Evolutionary conservation across 1,140 invertebrate genomes (phyloP), one percentile per base, ranked within the genome.

Genomic region (Drosophila arawakana): DNA sequence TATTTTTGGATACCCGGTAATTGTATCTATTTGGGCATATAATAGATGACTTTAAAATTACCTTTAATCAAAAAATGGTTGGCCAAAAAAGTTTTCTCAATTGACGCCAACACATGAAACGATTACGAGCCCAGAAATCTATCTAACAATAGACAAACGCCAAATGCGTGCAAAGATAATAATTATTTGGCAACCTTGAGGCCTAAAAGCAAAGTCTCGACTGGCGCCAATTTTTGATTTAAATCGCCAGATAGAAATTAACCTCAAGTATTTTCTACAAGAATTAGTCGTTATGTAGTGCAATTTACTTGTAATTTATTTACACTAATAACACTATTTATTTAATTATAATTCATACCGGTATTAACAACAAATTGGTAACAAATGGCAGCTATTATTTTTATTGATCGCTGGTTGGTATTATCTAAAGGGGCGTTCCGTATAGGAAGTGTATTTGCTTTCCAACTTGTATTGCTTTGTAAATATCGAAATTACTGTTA

Each of bases 81-180:
- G 63, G 80, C 60, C 46, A 66, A 61, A 61, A 25, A 18, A 39
- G 10, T 46, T 34, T 37, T 46, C 21, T 43, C 35, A 63, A 50
- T 73, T 55, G 73, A 35, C 43, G 63, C 8, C 21, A 35, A 47
- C 15, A 41, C 15, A 52, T 43, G 11, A 52, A 7, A 44, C 43
- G 15, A 30, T 3, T 3, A 47, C 44, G 62, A 55, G 47, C 72
- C 49, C 71, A 82, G 62, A 62, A 60, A 76, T 13, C 44, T 69
- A 55, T 66, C 74, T 67, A 80, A 57, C 69, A 85, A 73, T 76
- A 74, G 61, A 70, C 54, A 57, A 81, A 30, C 80, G 78, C 78
- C 81, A 86, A 81, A 72, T 70, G 82, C 58, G 60, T 80, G 60
- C 37, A 72, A 18, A 66, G 46, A 61, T 30, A 41, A 65, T 47